Evolutionary conservation across 2,888 invertebrate species (phyloP).

Genomic region (Platynereis dumerilii): DNA sequence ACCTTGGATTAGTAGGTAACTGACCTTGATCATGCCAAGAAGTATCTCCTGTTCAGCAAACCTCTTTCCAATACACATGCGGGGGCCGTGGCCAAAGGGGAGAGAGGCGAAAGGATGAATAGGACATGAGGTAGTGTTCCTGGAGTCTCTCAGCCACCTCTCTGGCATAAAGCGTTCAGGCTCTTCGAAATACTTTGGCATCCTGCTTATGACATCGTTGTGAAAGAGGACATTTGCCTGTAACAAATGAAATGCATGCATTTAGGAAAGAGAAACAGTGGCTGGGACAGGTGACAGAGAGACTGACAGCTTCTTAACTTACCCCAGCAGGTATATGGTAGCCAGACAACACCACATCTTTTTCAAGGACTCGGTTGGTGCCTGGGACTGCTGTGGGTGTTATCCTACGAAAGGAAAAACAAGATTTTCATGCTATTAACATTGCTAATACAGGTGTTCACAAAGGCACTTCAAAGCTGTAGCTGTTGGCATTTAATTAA

Average conservation of each 20-base stretch:
- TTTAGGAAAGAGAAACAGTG: no score
- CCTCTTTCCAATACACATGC: slow-evolving; percentile 82
- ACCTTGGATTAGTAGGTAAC: not conserved
- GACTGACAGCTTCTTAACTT: no score
- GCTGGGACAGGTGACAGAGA: no score
- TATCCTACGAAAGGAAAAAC: not conserved
- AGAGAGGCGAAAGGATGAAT: slow-evolving; percentile 72
- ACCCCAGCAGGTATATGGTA: slow-evolving; percentile 27
- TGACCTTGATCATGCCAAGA: slow-evolving; percentile 27
- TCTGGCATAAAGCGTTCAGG: slow-evolving; percentile 78
- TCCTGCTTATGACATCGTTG: slow-evolving; percentile 9
- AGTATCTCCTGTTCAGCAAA: slow-evolving; percentile 87
- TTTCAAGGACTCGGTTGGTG: slow-evolving; percentile 19
- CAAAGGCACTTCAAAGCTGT: no score
- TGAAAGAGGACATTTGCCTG: not conserved
- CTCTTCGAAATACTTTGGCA: slow-evolving; percentile 74
- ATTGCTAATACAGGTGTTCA: no score
- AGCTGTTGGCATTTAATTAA: no score
- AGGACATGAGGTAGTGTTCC: slow-evolving; percentile 30
- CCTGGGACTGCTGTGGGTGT: not conserved
- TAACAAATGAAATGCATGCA: no score
- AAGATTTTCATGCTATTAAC: no score
- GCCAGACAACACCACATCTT: slow-evolving; percentile 31
- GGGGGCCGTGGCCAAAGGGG: slow-evolving; percentile 82
- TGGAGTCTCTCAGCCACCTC: slow-evolving; percentile 73